phyloP scores from a whole-genome alignment of 2,797 vertebrate species.

The Falco novaeseelandiae region DNA sequence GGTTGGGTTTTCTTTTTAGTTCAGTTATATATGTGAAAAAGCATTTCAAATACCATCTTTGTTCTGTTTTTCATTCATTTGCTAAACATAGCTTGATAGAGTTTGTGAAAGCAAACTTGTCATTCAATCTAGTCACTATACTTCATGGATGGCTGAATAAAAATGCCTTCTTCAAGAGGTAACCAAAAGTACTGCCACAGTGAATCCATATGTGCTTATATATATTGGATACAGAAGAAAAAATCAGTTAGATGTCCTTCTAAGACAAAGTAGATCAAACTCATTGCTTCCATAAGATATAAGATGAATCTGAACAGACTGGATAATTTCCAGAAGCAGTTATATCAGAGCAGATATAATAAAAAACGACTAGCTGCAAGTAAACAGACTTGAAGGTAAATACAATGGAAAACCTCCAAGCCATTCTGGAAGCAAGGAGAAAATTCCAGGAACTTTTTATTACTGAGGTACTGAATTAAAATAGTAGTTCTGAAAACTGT shows the following conservation, averaged over 20 bases:
- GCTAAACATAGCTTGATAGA: background rate
- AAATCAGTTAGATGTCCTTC: background rate
- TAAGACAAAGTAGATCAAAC: conserved; percentile 3
- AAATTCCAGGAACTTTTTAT: background rate
- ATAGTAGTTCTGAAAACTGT: background rate
- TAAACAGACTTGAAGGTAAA: background rate
- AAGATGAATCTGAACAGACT: background rate
- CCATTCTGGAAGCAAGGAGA: background rate
- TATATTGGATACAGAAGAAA: background rate
- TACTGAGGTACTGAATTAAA: background rate
- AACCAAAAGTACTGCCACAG: background rate
- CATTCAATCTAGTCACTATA: background rate
- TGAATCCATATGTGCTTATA: background rate
- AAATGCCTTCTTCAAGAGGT: background rate
- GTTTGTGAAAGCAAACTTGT: background rate
- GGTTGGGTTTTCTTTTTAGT: background rate
- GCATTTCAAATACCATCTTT: background rate
- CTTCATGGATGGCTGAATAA: background rate
- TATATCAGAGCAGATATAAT: background rate
- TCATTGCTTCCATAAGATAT: background rate
- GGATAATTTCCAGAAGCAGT: conserved; percentile 29
- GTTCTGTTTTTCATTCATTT: background rate
- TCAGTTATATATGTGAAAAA: background rate
- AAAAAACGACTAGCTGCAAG: background rate
- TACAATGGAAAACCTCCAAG: background rate